Evolutionary conservation across 2,113 vertebrate species (phyloP).

Genomic region (Ictalurus punctatus): DNA sequence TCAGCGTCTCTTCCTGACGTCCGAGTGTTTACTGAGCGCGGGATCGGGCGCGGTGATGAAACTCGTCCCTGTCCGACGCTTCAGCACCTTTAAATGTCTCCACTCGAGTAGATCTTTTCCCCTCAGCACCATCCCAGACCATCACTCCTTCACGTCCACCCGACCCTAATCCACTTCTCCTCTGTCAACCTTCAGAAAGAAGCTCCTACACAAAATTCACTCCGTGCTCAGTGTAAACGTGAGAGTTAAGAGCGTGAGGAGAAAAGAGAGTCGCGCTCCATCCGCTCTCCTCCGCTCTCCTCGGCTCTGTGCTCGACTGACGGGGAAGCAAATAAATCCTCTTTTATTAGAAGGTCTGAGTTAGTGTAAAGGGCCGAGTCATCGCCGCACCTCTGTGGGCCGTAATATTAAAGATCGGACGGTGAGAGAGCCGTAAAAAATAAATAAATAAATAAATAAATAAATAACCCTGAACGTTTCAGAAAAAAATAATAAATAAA

Average conservation of each 20-base stretch:
- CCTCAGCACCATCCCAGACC: too few relatives aligned
- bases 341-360: conserved; percentile 13
- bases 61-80: too few relatives aligned
- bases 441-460: background rate
- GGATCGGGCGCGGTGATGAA: too few relatives aligned
- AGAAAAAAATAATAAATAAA: background rate
- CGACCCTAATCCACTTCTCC: background rate
- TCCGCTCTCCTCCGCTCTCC: too few relatives aligned
- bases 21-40: too few relatives aligned
- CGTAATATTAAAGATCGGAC: conserved; percentile 20
- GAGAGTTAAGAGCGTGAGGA: background rate
- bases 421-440: background rate
- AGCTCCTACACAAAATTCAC: background rate
- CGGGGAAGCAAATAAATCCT: conserved; percentile 33
- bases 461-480: background rate
- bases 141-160: too few relatives aligned
- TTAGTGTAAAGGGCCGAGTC: background rate
- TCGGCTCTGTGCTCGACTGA: background rate
- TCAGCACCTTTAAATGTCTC: too few relatives aligned
- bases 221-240: background rate
- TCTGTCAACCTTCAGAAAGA: background rate
- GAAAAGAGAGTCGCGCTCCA: too few relatives aligned
- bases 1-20: too few relatives aligned
- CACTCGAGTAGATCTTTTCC: too few relatives aligned
- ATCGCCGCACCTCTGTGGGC: background rate